Evolutionary conservation across 1,140 invertebrate species (phyloP).

Genomic region (Macrosteles quadrilineatus): DNA sequence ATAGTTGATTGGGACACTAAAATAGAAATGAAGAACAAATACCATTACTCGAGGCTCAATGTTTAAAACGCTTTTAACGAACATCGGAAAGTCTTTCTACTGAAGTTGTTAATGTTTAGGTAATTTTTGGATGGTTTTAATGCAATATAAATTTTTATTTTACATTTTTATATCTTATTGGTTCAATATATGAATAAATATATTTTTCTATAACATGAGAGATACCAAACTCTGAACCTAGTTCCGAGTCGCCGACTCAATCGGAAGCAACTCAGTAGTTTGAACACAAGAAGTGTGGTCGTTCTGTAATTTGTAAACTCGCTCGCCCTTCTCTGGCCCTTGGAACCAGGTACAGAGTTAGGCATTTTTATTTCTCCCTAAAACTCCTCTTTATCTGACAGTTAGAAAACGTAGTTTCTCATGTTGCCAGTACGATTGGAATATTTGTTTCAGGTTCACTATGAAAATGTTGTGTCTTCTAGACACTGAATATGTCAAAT

Average conservation of each 20-base stretch:
- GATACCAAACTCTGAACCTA: slow-evolving; percentile 44
- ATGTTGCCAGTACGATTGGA: too few species aligned
- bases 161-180: slow-evolving; percentile 1
- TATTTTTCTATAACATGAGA: not conserved
- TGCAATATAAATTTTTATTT: not conserved
- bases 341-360: slow-evolving; percentile 30
- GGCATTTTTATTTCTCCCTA: slow-evolving; percentile 14
- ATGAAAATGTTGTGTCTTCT: too few species aligned
- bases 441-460: too few species aligned
- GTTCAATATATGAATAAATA: not conserved
- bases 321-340: not conserved
- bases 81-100: too few species aligned
- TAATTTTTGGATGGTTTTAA: too few species aligned
- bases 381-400: not conserved
- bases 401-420: not conserved
- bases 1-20: too few species aligned
- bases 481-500: too few species aligned
- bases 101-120: too few species aligned
- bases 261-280: not conserved
- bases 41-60: too few species aligned
- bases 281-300: slow-evolving; percentile 3
- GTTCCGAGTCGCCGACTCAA: slow-evolving; percentile 32
- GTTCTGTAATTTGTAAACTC: not conserved
- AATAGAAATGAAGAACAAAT: too few species aligned
- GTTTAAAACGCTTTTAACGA: too few species aligned